Conservation (phyloP, 2,797 vertebrate species). For the Pteronotus mesoamericanus region DNA sequence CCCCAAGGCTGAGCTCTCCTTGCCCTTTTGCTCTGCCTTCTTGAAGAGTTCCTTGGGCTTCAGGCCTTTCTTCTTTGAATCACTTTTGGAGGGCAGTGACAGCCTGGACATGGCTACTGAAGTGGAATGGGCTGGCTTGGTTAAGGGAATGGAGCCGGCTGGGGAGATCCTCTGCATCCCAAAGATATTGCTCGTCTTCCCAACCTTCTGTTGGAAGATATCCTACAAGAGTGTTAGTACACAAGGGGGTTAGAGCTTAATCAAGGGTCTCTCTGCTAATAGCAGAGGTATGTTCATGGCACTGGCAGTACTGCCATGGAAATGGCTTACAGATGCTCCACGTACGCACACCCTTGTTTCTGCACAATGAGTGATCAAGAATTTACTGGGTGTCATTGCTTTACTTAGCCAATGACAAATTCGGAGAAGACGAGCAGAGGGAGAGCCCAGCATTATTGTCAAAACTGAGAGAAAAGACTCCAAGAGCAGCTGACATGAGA, state of each 20-base stretch:
- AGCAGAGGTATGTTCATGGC: slow-evolving; percentile 64
- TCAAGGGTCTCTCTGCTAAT: slow-evolving; percentile 60
- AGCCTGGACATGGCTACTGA: slow-evolving; percentile 69
- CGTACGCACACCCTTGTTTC: slow-evolving; percentile 58
- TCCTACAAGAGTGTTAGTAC: slow-evolving; percentile 82
- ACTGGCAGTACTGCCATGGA: slow-evolving; percentile 30
- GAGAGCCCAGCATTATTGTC: slow-evolving; percentile 40
- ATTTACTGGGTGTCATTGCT: slow-evolving; percentile 66
- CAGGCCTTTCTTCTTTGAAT: slow-evolving; percentile 88
- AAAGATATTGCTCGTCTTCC: slow-evolving; percentile 87
- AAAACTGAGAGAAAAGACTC: slow-evolving; percentile 62
- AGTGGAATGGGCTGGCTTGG: slow-evolving; percentile 81
- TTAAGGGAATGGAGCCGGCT: slow-evolving; percentile 82
- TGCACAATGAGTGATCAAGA: slow-evolving; percentile 38
- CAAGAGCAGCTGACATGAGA: slow-evolving; percentile 44
- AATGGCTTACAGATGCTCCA: slow-evolving; percentile 54
- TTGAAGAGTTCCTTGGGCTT: slow-evolving; percentile 88
- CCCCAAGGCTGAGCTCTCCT: slow-evolving; percentile 81
- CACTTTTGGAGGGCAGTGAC: slow-evolving; percentile 73
- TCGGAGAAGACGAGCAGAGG: slow-evolving; percentile 65
- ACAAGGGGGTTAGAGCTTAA: slow-evolving; percentile 66
- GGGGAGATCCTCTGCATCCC: slow-evolving; percentile 84
- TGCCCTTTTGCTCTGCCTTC: slow-evolving; percentile 87
- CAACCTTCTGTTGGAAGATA: slow-evolving; percentile 93
- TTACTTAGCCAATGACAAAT: slow-evolving; percentile 54